Conservation (phyloP, 2,888 invertebrate genomes). For the Apodemia duryi region DNA sequence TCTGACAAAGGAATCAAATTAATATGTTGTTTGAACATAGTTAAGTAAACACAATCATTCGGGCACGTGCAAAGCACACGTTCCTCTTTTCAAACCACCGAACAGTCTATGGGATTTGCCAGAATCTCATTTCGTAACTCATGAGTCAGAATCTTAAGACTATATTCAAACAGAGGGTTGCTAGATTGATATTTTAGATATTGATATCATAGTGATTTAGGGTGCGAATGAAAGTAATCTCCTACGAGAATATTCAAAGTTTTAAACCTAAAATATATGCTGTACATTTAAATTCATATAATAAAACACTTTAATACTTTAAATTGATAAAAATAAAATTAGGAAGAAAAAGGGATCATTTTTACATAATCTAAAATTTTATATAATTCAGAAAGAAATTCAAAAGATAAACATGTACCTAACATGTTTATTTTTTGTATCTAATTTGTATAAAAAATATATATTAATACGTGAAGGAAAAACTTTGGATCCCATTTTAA, state of each 20-base stretch:
- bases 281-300: too few species aligned
- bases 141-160: constrained; percentile 71
- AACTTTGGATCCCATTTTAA: too few species aligned
- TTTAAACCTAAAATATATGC: not conserved
- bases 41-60: constrained; percentile 74
- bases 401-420: too few species aligned
- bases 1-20: constrained; percentile 69
- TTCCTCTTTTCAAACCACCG: constrained; percentile 50
- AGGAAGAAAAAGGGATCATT: too few species aligned
- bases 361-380: too few species aligned
- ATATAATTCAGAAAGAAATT: too few species aligned
- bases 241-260: constrained; percentile 33
- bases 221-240: constrained; percentile 66
- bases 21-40: constrained; percentile 77
- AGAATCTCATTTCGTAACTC: constrained; percentile 62
- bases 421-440: too few species aligned
- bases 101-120: constrained; percentile 63
- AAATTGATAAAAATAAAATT: too few species aligned
- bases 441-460: too few species aligned
- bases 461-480: too few species aligned
- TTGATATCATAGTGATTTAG: constrained; percentile 73
- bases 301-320: too few species aligned
- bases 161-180: constrained; percentile 68
- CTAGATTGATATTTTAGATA: constrained; percentile 71
- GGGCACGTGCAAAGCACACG: constrained; percentile 65